Evolutionary conservation across 2,888 invertebrate species (phyloP), one percentile per base, ranked within the genome.

Genomic region (Ashinkailepas kermadecensis): DNA sequence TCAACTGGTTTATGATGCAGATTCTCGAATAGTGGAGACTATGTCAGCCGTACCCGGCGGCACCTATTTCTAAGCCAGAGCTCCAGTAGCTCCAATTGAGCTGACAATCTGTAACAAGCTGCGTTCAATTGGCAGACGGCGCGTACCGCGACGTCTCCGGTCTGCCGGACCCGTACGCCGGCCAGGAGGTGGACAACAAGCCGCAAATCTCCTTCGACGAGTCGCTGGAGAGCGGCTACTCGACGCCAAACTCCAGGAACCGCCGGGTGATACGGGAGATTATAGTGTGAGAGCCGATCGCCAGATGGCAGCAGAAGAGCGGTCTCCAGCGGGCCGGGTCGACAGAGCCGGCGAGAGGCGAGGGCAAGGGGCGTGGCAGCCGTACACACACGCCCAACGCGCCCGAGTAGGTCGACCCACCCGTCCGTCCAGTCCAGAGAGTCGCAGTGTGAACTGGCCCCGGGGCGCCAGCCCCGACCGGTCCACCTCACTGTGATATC

Each of bases 61-160:
- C 39, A 39, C 39, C 39, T 39, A 39, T 39, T 39, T 39, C 39
- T 4, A 39, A 3, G 39, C 39, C 39, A 39, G 39, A 39, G 39
- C 39, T 39, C 39, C 39, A 39, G 39, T 1, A 39, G 1, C 39
- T 39, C 39, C 39, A 39, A 39, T 3, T 39, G 39, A 1, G 39
- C 4, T 39, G 39, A 39, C 39, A 39, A 39, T 39, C 2, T 39
- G 39, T 39, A 39, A 39, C 39, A 39, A 39, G 39, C 39, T 39
- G 39, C 39, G 39, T 39, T 4, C 39, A 39, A 39, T 39, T 87
- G 89, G 80, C 89, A 94, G 96, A 96, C 90, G 95, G 95, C 83
- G 95, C 95, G 85, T 96, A 96, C 91, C 94, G 94, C 88, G 96
- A 96, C 89, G 95, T 96, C 86, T 95, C 94, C 89, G 96, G 96